Base-by-base conservation (phyloP, 2,797 vertebrate genomes). In the Intellagama lesueurii region DNA sequence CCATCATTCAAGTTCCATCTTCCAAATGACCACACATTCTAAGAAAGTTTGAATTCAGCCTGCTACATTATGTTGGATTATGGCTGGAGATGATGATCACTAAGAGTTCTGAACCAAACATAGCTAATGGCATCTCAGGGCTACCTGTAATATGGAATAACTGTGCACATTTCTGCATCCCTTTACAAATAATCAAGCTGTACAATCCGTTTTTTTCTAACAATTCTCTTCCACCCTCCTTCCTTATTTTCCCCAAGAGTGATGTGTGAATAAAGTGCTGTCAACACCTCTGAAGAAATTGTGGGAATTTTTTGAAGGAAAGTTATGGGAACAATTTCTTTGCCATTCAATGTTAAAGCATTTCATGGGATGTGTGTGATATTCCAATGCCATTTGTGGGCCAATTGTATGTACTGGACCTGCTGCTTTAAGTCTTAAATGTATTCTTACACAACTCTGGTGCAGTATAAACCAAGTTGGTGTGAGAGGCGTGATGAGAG, bases 371-470 rank as follows among this genome's bases (percentile, higher is more conserved):
- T 52, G 44, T 11, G 17, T 24, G 81, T 89, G 0, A 0, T 69
- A 5, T 9, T 88, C 88, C 91, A 93, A 32, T 0, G 8, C 47
- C 68, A 83, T 28, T 78, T 91, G 79, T 88, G 66, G 60, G 82
- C 84, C 8, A 86, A 77, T 22, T 66, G 56, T 70, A 77, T 73
- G 52, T 90, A 91, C 12, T 72, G 91, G 87, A 89, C 56, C 49
- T 28, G 72, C 56, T 83, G 86, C 52, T 84, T 76, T 88, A 72
- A 49, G 56, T 89, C 44, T 73, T 60, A 88, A 56, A 49, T 75
- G 84, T 75, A 90, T 88, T 91, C 83, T 85, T 1, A 1, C 87
- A 66, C 83, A 90, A 70, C 64, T 89, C 86, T 88, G 9, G 0
- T 84, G 81, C 87, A 72, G 7, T 4, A 17, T 60, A 60, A 40